Evolutionary conservation across 2,797 vertebrate genomes (phyloP), one percentile per base, ranked within the genome.

Genomic region (Lophura swinhoii): DNA sequence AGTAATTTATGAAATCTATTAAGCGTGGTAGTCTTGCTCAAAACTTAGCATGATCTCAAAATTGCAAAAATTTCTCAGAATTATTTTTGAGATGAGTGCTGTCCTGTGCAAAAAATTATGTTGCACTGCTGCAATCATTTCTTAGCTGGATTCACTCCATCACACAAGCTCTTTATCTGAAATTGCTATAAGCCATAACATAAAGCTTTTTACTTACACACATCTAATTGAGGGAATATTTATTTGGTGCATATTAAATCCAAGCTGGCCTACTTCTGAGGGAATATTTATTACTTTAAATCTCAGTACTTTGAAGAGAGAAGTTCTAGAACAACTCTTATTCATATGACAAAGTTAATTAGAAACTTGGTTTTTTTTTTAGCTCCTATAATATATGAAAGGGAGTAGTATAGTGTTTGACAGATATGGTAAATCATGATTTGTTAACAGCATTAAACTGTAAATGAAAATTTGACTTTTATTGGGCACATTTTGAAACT

Each of bases 101-200:
- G 91, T 97, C 95, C 94, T 95, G 95, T 84, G 90, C 95, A 96
- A 95, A 97, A 97, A 96, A 95, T 56, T 96, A 94, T 46, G 75
- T 96, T 97, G 88, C 72, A 77, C 94, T 92, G 55, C 90, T 97
- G 87, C 94, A 96, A 97, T 98, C 96, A 97, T 98, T 98, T 98
- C 88, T 97, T 98, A 97, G 97, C 96, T 98, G 97, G 98, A 98
- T 98, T 98, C 98, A 98, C 97, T 98, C 97, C 95, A 97, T 96
- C 97, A 97, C 97, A 96, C 97, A 90, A 86, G 90, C 91, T 96
- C 97, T 98, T 98, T 98, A 98, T 98, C 98, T 96, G 96, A 98
- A 98, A 98, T 98, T 97, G 97, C 97, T 97, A 74, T 96, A 96
- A 98, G 98, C 97, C 87, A 91, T 97, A 97, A 97, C 97, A 94